A percentile compares a stretch with the other conserved stretches of the same genome.
phyloP scores from a whole-genome alignment of 35 echinoderm and acorn worm genomes.

The Hemicentrotus pulcherrimus region DNA sequence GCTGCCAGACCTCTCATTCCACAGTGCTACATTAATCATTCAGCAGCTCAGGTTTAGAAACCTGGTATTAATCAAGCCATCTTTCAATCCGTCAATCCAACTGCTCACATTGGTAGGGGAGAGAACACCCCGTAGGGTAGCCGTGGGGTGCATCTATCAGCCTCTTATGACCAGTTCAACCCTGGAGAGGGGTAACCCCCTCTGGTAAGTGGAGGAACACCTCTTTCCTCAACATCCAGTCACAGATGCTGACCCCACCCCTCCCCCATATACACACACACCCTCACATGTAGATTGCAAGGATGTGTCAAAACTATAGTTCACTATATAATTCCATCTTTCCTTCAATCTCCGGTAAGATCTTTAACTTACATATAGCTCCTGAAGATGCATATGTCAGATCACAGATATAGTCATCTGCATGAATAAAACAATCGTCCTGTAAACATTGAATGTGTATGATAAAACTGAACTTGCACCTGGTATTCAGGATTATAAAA shows the following conservation, averaged over 20 bases:
- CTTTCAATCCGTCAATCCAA: slow-evolving; percentile 6
- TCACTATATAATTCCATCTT: neutral
- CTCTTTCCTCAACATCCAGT: neutral
- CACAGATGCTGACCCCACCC: neutral
- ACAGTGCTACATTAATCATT: neutral
- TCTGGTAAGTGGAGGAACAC: neutral
- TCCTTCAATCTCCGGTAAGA: neutral
- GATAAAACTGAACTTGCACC: no score
- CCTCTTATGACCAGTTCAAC: neutral
- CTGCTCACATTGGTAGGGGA: neutral
- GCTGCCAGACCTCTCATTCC: neutral
- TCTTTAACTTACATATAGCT: no score
- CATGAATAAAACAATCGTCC: no score
- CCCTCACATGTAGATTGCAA: neutral
- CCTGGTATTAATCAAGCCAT: neutral
- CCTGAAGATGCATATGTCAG: no score
- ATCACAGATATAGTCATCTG: no score
- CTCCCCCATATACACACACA: neutral
- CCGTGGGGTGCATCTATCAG: neutral
- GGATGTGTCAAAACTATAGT: neutral
- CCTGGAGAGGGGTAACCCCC: neutral
- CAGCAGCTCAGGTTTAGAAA: neutral
- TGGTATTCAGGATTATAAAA: no score
- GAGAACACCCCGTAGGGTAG: neutral
- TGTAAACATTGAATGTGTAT: no score